These are phyloP conservation scores for Hypsibius dujardini DNA, from an alignment of 1,140 invertebrate species.

Conservation along the genomic window DNA sequence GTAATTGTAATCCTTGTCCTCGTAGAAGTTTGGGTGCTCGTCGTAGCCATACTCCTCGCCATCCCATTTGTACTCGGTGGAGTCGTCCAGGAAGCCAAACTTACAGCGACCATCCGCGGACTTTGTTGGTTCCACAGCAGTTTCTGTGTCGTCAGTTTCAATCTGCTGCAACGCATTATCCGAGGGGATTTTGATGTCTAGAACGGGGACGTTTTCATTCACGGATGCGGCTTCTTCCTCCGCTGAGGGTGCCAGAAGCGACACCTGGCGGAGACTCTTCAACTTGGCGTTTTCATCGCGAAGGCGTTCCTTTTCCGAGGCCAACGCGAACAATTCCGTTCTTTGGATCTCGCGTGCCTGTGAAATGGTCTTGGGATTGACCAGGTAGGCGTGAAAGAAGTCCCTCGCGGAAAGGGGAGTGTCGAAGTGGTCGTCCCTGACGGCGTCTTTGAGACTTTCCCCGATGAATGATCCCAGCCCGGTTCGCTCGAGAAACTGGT, in stretches of 20 bases:
- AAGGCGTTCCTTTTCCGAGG: neutral
- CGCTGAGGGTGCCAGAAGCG: neutral
- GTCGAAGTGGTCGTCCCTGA: neutral
- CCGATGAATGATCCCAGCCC: neutral
- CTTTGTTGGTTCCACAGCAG: neutral
- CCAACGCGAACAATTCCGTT: neutral
- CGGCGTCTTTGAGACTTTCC: neutral
- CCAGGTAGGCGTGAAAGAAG: neutral
- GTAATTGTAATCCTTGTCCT: slow-evolving; percentile 1
- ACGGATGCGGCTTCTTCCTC: too few relatives aligned
- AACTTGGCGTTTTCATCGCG: neutral
- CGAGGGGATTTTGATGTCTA: too few relatives aligned
- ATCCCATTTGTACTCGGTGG: slow-evolving; percentile 1
- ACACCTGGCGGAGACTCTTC: neutral
- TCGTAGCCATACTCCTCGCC: neutral
- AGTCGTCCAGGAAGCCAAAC: neutral
- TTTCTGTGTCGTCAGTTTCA: neutral
- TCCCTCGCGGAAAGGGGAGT: neutral
- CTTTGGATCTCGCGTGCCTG: neutral
- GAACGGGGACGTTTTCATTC: too few relatives aligned
- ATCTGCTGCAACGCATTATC: neutral
- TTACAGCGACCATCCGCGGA: neutral
- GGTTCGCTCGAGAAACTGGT: neutral
- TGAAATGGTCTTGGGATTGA: neutral
- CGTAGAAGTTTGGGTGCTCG: neutral